Evolutionary conservation across 1,140 invertebrate genomes (phyloP).

Genomic region (Gonioctena quinquepunctata): DNA sequence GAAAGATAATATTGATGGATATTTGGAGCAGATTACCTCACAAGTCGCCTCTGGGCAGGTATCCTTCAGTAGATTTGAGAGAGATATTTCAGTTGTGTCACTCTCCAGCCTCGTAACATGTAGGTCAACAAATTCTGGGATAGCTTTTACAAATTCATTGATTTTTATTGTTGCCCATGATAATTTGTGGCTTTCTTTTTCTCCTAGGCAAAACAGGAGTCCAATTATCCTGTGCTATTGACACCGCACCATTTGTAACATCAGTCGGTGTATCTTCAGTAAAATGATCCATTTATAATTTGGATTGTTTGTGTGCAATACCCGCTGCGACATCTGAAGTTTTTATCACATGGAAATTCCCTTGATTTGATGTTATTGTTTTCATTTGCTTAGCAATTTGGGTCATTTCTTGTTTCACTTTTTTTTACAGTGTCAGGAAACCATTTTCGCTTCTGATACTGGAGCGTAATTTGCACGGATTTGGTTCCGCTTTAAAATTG

Average conservation of each 20-base stretch:
- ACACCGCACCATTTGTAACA: background rate
- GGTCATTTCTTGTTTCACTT: background rate
- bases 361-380: background rate
- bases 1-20: background rate
- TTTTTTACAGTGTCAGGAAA: background rate
- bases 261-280: background rate
- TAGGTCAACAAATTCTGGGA: background rate
- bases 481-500: background rate
- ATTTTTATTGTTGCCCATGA: constrained; percentile 3
- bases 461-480: background rate
- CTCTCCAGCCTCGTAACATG: background rate
- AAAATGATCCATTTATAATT: background rate
- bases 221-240: background rate
- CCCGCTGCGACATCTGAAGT: background rate
- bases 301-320: background rate
- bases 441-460: background rate
- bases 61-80: background rate
- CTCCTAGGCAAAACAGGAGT: background rate
- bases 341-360: background rate
- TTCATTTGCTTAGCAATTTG: background rate
- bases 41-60: background rate
- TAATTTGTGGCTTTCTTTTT: constrained; percentile 4
- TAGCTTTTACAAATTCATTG: background rate
- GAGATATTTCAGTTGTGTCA: background rate
- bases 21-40: background rate